Base-by-base conservation (phyloP, 2,888 invertebrate genomes). In the Caenorhabditis japonica region DNA sequence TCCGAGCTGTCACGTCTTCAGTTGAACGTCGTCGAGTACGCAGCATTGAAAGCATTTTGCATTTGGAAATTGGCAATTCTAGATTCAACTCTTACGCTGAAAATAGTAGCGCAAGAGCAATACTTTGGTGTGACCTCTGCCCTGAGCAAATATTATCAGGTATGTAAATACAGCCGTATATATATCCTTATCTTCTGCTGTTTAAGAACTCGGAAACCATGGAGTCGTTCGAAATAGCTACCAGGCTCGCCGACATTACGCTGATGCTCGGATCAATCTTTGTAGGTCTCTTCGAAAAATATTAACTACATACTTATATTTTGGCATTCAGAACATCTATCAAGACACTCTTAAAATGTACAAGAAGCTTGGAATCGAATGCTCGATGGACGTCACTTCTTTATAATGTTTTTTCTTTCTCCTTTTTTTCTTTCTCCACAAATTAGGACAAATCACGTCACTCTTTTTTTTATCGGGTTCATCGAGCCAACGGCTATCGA, bases 11-110 rank as follows among this genome's bases (percentile, higher is more conserved):
- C 33, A 8, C 25, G 47, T 13, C 4, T 47, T 17, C 44, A 49
- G 15, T 15, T 76, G 36, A 73, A 76, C 19, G 30, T 58, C 34
- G 60, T 73, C n/a, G 76, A 76, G 34, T 69, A 73, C 30, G 76
- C 76, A 12, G 76, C 73, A 30, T 41, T 76, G 15, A 76, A 76
- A 30, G 62, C 76, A 2, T 47, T 76, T 15, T 69, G 70, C 41
- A 47, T 64, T 15, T 73, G 69, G 76, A 76, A 76, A 52, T 38
- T 76, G 49, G 70, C 72, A 58, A 39, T 34, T 36, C 41, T 38
- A 12, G 70, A 71, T 23, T 71, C 55, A n/a, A 49, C 70, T 7
- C 56, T 55, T 12, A 53, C 61, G 0, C 38, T 70, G 15, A 39
- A 47, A 36, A 34, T 25, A 3, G 27, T 62, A 12, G 70, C 56